These are phyloP conservation scores for Xenus cinereus DNA, from an alignment of 2,113 vertebrate genomes.

Conservation along the genomic window DNA sequence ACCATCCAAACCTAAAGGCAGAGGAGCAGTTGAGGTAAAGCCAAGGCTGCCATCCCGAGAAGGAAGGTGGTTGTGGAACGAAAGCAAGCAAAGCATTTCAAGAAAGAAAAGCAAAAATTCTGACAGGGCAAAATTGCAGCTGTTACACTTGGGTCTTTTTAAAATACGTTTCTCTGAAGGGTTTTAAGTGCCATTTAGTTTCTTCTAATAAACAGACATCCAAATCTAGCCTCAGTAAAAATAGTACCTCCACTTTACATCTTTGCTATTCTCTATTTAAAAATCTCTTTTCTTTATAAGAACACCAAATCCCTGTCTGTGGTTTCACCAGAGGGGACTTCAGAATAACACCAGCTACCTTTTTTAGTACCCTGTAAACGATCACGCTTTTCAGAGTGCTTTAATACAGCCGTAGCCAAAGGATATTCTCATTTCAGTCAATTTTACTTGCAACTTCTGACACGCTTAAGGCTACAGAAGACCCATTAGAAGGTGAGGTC, in stretches of 20 bases:
- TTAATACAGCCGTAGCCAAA: background rate
- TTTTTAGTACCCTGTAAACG: background rate
- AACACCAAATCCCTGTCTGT: background rate
- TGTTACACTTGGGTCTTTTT: background rate
- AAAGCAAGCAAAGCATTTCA: background rate
- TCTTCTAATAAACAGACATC: background rate
- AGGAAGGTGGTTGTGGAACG: background rate
- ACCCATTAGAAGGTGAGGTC: background rate
- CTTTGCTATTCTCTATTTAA: background rate
- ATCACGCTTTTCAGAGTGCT: rapidly evolving
- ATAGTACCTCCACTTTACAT: background rate
- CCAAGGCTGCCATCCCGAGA: background rate
- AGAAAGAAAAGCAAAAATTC: background rate
- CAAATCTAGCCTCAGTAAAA: background rate
- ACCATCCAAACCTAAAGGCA: background rate
- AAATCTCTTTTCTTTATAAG: background rate
- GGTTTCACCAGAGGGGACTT: background rate
- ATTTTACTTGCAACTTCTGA: background rate
- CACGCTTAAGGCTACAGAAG: background rate
- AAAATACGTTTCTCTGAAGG: background rate
- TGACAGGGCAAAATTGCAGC: background rate
- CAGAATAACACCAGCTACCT: background rate
- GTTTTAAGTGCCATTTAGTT: background rate
- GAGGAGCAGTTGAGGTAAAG: background rate
- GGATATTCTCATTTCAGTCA: background rate